phyloP scores from a whole-genome alignment of 2,113 vertebrate genomes.

The Epinephelus moara region DNA sequence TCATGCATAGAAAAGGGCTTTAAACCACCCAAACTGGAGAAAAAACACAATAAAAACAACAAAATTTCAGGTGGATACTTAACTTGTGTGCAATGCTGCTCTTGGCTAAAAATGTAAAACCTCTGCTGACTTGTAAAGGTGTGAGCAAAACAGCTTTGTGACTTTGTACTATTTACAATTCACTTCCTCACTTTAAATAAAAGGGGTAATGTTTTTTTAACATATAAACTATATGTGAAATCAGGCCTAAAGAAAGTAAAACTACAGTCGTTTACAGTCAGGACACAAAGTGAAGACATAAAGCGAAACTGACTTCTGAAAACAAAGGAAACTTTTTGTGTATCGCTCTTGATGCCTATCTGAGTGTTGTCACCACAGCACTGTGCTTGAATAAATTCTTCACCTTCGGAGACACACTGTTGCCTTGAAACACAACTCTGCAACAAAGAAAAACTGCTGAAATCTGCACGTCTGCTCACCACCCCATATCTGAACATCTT shows the following conservation, averaged over 20 bases:
- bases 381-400: conserved; percentile 24
- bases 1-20: background rate
- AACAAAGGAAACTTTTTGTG: conserved; percentile 43
- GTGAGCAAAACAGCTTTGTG: background rate
- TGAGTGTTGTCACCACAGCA: conserved; percentile 28
- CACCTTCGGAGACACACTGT: conserved; percentile 19
- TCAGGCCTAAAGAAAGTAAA: conserved; percentile 21
- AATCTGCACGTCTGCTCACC: conserved; percentile 27
- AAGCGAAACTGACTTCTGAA: conserved; percentile 46
- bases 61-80: conserved; percentile 4
- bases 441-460: conserved; percentile 63
- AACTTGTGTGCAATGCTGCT: background rate
- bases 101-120: background rate
- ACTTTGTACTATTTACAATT: background rate
- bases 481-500: conserved; percentile 40
- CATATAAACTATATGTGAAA: background rate
- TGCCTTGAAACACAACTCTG: conserved; percentile 53
- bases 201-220: background rate
- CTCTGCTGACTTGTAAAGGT: background rate
- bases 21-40: background rate
- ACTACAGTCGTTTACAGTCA: background rate
- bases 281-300: background rate
- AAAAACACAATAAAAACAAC: conserved; percentile 14
- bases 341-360: conserved; percentile 43
- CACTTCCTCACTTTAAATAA: background rate